Base-by-base conservation (phyloP, 2,888 invertebrate genomes). In the Alloplasta piceator region DNA sequence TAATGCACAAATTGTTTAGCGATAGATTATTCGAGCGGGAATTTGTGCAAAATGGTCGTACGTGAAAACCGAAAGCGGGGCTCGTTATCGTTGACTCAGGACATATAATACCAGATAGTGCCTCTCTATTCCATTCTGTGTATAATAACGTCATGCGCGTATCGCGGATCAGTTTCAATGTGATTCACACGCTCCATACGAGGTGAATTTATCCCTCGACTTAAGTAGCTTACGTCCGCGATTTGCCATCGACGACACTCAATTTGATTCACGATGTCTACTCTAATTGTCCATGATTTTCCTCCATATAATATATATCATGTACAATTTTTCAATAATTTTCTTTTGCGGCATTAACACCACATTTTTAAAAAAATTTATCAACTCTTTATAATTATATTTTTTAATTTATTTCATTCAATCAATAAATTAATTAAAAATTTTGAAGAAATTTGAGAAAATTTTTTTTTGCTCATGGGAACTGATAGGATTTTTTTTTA, bases 211-310 rank as follows among this genome's bases (percentile, higher is more conserved):
- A 74, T 78, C 46, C 68, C 46, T 66, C 52, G 64, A 81, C 74
- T 74, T 78, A 81, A 81, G 78, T 74, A 78, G 81, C 78, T 81
- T 78, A 78, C 56, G 71, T 55, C 7, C 74, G 41, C 64, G 67
- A 81, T 81, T 78, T 50, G 5, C 3, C 52, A 7, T n/a, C 74
- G 55, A 39, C 61, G 71, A 71, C 56, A 61, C 52, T 56, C 66
- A 55, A 78, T 78, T 70, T 71, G 78, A 78, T 81, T 75, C 60
- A 81, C 43, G 81, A 66, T 74, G 52, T 64, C 12, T 26, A 9
- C 46, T 26, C 55, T 55, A 70, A 77, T 74, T 80, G 64, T 39
- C 63, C 43, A 56, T 38, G 73, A 58, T 77, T 73, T 73, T 68
- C 56, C 46, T 39, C 9, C 39, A 12, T 46, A 26, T 26, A 26